Evolutionary conservation across 92 coral and sea anemone species (phyloP), one percentile per base, ranked within the genome.

Genomic region (Zoanthus sansibaricus): DNA sequence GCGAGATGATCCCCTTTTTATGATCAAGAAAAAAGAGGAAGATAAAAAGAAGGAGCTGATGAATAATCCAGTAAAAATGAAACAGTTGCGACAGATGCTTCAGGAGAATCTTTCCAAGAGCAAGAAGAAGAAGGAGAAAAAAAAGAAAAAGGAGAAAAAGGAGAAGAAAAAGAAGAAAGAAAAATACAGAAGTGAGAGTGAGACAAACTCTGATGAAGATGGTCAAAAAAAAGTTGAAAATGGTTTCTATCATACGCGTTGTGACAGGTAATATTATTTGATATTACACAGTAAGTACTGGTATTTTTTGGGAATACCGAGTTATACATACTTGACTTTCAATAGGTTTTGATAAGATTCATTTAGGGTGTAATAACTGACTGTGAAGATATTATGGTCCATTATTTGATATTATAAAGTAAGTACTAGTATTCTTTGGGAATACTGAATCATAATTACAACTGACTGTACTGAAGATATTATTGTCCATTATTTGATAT

Each of bases 41-140:
- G 99, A 97, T 71, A 97, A 95, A 89, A 91, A 93, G 46, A 97
- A 97, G 72, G 99, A 97, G 55, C 92, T 97, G 37, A 68, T 94
- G 12, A 89, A 93, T 47, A 97, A 97, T 86, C 99, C 99, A 13
- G 96, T 97, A 66, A 95, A 95, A 86, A 95, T 97, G 99, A 97
- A 97, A 82, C 98, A 95, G 51, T 83, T 97, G 70, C 93, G 93
- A 58, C 92, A 93, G 89, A 88, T 97, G 94, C 95, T 97, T 13
- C 92, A 97, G 87, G 97, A 89, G 33, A 95, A 93, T 75, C 87
- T 97, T 59, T 87, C 78, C 9, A 91, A 94, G 79, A 91, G 94
- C 76, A 95, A 97, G 72, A 92, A 87, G 45, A 97, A 93, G 79
- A 94, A 92, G 72, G 90, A n/a, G n/a, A n/a, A n/a, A n/a, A n/a